Conservation (phyloP, 2,888 invertebrate genomes). For the Melieria picta region DNA sequence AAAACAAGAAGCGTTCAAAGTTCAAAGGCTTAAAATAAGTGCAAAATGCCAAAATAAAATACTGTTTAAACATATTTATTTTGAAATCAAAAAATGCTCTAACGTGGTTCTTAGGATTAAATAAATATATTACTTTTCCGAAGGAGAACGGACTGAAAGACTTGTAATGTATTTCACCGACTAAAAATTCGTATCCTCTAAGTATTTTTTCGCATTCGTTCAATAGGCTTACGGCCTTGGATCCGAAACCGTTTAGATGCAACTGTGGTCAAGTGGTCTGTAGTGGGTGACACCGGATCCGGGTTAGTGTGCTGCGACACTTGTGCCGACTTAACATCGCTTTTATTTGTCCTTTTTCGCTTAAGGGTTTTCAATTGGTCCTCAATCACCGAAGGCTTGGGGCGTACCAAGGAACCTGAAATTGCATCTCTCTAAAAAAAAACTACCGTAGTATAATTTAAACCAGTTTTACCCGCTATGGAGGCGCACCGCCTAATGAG, state of each 20-base stretch:
- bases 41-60: too few species aligned
- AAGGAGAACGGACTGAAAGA: too few species aligned
- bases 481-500: conserved; percentile 61
- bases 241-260: conserved; percentile 60
- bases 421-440: conserved; percentile 20
- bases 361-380: conserved; percentile 50
- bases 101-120: too few species aligned
- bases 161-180: too few species aligned
- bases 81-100: too few species aligned
- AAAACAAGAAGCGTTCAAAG: too few species aligned
- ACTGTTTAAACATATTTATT: too few species aligned
- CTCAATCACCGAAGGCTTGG: conserved; percentile 45
- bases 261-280: conserved; percentile 19
- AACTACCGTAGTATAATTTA: too few species aligned
- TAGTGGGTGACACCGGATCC: conserved; percentile 43
- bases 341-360: conserved; percentile 55
- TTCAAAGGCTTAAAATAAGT: too few species aligned
- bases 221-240: conserved; percentile 61
- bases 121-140: too few species aligned
- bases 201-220: conserved; percentile 58
- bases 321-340: too few species aligned
- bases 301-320: conserved; percentile 22
- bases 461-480: conserved; percentile 52
- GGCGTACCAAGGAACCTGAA: conserved; percentile 57
- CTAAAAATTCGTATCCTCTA: not conserved